A percentile compares a stretch with the other conserved stretches of the same genome.
Conservation (phyloP, 2,797 vertebrate genomes). For the Myoxocephalus aenaeus region DNA sequence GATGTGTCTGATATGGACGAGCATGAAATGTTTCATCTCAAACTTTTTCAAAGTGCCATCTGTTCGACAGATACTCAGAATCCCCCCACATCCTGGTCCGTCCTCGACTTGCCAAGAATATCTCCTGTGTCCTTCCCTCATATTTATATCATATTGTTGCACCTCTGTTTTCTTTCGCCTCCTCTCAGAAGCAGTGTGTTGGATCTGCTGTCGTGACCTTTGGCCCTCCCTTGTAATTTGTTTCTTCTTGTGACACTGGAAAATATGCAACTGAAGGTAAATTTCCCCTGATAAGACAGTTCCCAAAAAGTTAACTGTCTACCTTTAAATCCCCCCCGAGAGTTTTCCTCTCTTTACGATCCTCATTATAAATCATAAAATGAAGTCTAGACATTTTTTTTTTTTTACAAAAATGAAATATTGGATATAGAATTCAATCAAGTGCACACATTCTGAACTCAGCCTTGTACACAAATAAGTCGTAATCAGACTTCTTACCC, state of each 20-base stretch:
- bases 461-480: slow-evolving; percentile 32
- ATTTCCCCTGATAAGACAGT: slow-evolving; percentile 23
- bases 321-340: not conserved
- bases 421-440: not conserved
- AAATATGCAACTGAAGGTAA: not conserved
- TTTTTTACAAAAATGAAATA: not conserved
- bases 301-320: not conserved
- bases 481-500: slow-evolving; percentile 54
- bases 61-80: slow-evolving; percentile 28
- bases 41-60: slow-evolving; percentile 17
- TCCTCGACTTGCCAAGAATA: slow-evolving; percentile 2
- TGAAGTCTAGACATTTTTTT: not conserved
- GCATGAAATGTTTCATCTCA: not conserved
- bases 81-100: not conserved
- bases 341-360: not conserved
- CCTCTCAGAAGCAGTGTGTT: slow-evolving; percentile 16
- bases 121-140: not conserved
- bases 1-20: not conserved
- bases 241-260: slow-evolving; percentile 2
- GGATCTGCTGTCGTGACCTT: slow-evolving; percentile 27
- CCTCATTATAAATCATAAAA: not conserved
- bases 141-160: slow-evolving; percentile 4
- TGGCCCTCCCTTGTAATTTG: slow-evolving; percentile 4
- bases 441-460: not conserved
- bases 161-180: slow-evolving; percentile 8